Conservation (phyloP, 2,888 invertebrate genomes). For the Rhagonycha fulva region DNA sequence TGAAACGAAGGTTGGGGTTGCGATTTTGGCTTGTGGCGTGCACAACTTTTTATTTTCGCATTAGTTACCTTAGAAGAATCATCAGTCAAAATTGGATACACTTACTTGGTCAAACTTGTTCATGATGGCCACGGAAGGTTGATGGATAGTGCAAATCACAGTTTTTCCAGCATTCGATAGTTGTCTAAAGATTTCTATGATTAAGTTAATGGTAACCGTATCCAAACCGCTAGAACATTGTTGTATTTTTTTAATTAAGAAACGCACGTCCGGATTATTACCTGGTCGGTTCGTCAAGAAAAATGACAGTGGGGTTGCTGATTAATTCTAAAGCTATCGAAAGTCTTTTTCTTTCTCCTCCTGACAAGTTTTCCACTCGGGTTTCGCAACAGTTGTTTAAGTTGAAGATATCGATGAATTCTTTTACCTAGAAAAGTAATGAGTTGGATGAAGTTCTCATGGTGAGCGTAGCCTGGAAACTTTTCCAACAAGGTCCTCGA, state of each 20-base stretch:
- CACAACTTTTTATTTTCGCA: too few relatives aligned
- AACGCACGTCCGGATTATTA: background rate
- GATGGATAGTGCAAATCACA: conserved; percentile 80
- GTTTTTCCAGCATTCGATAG: conserved; percentile 73
- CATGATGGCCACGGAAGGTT: conserved; percentile 70
- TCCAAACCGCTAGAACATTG: conserved; percentile 67
- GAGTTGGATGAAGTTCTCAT: too few relatives aligned
- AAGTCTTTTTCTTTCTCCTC: background rate
- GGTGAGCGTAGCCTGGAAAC: too few relatives aligned
- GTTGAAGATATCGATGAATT: background rate
- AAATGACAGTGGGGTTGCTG: background rate
- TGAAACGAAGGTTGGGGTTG: too few relatives aligned
- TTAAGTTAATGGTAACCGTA: conserved; percentile 72
- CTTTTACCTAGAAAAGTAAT: background rate
- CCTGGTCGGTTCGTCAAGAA: background rate
- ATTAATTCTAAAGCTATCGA: background rate
- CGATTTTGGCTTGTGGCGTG: too few relatives aligned
- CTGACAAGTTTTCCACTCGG: background rate
- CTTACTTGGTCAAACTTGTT: background rate
- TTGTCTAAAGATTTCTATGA: conserved; percentile 69
- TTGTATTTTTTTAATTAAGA: too few relatives aligned
- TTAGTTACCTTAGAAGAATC: too few relatives aligned
- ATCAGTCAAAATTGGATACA: background rate
- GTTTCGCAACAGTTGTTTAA: background rate
- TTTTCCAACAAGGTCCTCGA: too few relatives aligned